Evolutionary conservation across 2,113 vertebrate genomes (phyloP).

Genomic region (Lophotis ruficrista): DNA sequence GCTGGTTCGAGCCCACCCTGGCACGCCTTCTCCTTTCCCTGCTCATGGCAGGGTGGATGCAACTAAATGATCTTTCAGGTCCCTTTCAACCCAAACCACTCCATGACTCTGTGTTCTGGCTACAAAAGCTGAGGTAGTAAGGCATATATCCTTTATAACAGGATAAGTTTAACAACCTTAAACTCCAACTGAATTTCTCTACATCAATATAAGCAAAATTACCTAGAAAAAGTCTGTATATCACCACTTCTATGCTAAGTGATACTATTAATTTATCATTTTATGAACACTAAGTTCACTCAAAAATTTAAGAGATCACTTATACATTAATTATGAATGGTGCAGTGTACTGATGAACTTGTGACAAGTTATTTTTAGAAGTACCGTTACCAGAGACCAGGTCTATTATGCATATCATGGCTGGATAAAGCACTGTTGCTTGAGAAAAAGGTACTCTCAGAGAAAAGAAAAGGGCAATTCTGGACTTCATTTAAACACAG

Average conservation of each 20-base stretch:
- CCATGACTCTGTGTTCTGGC: not conserved
- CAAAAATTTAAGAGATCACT: not conserved
- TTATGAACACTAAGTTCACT: not conserved
- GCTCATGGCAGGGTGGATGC: too few relatives aligned
- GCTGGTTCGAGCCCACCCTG: constrained; percentile 84
- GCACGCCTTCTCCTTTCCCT: not conserved
- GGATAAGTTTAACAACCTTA: not conserved
- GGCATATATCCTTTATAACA: not conserved
- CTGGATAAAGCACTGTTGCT: not conserved
- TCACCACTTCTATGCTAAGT: not conserved
- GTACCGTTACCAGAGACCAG: not conserved
- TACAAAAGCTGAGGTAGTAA: not conserved
- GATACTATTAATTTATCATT: not conserved
- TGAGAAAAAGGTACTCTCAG: not conserved
- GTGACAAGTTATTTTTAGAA: not conserved
- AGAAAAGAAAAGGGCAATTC: not conserved
- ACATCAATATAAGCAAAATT: not conserved
- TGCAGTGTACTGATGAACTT: not conserved
- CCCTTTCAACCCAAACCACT: too few relatives aligned
- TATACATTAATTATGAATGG: not conserved
- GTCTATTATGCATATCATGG: not conserved
- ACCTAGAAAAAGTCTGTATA: not conserved
- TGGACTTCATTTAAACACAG: not conserved
- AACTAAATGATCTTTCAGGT: too few relatives aligned
- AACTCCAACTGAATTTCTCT: not conserved